A percentile compares a stretch with the other conserved stretches of the same genome.
Conservation (phyloP, 2,797 vertebrate genomes). For the Tokudaia muenninki region DNA sequence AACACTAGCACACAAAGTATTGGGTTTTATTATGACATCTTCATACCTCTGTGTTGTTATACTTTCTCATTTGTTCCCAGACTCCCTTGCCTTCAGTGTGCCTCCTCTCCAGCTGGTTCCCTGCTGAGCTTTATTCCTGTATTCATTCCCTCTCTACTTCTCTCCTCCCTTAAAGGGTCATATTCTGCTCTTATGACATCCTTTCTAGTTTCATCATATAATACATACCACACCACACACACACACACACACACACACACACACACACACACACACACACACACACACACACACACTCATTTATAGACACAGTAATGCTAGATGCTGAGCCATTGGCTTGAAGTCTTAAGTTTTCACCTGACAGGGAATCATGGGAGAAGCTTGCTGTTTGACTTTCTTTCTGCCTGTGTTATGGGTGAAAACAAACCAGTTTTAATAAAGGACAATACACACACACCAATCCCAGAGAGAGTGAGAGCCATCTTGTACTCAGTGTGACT, state of each 20-base stretch:
- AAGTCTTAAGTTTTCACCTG: no score
- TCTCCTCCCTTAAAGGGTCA: not conserved
- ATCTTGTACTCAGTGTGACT: not conserved
- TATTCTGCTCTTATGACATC: not conserved
- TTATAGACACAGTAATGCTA: no score
- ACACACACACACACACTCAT: not conserved
- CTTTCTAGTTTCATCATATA: not conserved
- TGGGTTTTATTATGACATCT: not conserved
- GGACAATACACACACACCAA: rapidly evolving
- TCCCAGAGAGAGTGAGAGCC: no score
- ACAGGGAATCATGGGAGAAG: not conserved
- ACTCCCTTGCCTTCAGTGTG: not conserved
- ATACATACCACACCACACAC: not conserved
- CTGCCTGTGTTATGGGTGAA: rapidly evolving
- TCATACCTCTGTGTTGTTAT: not conserved
- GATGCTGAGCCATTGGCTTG: no score
- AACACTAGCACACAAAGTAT: not conserved
- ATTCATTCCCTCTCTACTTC: not conserved
- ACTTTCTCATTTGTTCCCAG: not conserved
- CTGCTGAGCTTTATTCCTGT: not conserved
- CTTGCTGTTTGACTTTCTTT: not conserved
- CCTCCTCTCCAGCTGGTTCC: not conserved
- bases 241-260: not conserved
- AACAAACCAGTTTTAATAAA: not conserved
- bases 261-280: not conserved